A percentile compares a stretch with the other conserved stretches of the same genome.
Evolutionary conservation across 2,113 vertebrate species (phyloP).

Genomic region (Aldabrachelys gigantea): DNA sequence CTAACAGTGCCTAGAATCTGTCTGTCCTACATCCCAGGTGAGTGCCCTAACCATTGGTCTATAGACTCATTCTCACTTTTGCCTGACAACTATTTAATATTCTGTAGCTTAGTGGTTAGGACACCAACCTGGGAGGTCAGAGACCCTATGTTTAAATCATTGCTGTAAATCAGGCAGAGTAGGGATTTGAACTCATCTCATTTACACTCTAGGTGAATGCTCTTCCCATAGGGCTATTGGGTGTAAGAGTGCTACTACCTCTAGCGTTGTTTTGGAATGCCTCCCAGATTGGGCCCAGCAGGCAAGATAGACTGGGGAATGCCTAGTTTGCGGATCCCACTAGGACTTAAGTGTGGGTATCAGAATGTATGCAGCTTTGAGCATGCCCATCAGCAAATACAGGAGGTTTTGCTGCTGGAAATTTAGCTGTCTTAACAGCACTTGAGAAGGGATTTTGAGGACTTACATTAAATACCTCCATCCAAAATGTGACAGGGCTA

Average conservation of each 20-base stretch:
- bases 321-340: background rate
- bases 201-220: background rate
- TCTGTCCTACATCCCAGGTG: background rate
- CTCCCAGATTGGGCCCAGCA: background rate
- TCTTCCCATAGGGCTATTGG: background rate
- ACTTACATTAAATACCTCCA: background rate
- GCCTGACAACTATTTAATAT: background rate
- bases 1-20: background rate
- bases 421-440: background rate
- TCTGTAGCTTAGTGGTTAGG: background rate
- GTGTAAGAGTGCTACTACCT: background rate
- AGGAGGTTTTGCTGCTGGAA: background rate
- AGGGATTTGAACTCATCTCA: background rate
- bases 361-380: background rate
- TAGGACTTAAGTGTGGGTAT: background rate
- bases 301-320: background rate
- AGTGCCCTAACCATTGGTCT: background rate
- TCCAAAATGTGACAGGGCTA: background rate
- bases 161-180: fast-evolving
- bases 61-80: background rate
- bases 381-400: background rate
- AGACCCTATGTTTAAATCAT: background rate
- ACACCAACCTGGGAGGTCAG: background rate
- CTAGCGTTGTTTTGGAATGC: background rate
- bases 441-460: background rate